Conservation (phyloP, 2,797 vertebrate species). For the Arrhamphus sclerolepis region DNA sequence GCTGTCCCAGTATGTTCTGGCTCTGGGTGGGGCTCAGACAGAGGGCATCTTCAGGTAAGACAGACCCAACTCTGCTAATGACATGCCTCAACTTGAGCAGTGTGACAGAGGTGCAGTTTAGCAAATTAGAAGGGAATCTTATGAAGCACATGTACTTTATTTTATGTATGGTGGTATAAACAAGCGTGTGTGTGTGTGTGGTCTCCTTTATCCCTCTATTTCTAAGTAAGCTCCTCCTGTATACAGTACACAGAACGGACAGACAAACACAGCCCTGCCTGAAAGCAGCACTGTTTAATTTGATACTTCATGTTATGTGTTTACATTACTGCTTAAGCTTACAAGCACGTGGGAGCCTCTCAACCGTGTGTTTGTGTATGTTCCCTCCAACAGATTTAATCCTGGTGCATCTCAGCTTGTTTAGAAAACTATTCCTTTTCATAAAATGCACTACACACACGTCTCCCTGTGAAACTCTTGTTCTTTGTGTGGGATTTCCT, state of each 20-base stretch:
- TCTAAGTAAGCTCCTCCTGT: conserved; percentile 40
- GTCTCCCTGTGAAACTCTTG: conserved; percentile 13
- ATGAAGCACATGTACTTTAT: conserved; percentile 17
- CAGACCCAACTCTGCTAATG: background rate
- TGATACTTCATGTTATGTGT: conserved; percentile 61
- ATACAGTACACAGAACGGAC: conserved; percentile 48
- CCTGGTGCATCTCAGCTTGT: conserved; percentile 42
- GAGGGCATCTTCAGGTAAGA: conserved; percentile 94
- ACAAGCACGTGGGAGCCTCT: conserved; percentile 46
- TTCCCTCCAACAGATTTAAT: conserved; percentile 32
- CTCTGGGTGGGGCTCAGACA: conserved; percentile 87
- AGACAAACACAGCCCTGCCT: conserved; percentile 54
- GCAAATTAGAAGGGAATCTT: conserved; percentile 37
- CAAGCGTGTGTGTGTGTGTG: conserved; percentile 69
- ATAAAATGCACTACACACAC: background rate
- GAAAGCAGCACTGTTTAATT: conserved; percentile 50
- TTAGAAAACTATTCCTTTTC: conserved; percentile 32
- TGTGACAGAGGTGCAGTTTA: conserved; percentile 9
- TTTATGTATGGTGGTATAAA: conserved; percentile 39
- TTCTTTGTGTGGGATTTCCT: conserved; percentile 9
- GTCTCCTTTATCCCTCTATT: conserved; percentile 48
- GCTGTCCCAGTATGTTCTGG: conserved; percentile 90
- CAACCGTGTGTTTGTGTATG: conserved; percentile 41
- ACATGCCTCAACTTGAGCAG: conserved; percentile 29
- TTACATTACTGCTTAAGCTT: conserved; percentile 52